Percentiles rank a stretch among this genome's conserved stretches.
These are phyloP conservation scores for Channallabes apus DNA, from an alignment of 2,797 vertebrate species.

Conservation along the genomic window DNA sequence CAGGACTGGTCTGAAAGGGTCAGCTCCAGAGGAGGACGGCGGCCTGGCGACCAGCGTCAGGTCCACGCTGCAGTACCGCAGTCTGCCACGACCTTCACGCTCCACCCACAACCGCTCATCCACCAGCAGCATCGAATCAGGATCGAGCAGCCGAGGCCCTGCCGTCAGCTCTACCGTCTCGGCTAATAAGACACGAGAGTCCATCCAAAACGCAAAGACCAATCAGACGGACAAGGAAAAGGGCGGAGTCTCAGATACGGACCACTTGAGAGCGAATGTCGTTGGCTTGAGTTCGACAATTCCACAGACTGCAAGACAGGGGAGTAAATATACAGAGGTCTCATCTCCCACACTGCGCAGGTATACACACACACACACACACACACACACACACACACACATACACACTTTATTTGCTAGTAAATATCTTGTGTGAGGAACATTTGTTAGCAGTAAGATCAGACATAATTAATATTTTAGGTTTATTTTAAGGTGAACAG, in stretches of 20 bases:
- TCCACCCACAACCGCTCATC: slow-evolving; percentile 91
- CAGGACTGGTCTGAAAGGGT: slow-evolving; percentile 63
- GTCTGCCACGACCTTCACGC: slow-evolving; percentile 91
- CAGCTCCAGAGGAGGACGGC: slow-evolving; percentile 75
- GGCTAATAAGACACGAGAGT: slow-evolving; percentile 75
- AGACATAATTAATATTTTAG: not conserved
- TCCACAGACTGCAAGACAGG: slow-evolving; percentile 80
- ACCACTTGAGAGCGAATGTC: slow-evolving; percentile 81
- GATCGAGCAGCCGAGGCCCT: slow-evolving; percentile 82
- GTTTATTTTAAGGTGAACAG: not conserved
- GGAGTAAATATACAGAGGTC: slow-evolving; percentile 84
- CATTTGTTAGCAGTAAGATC: not conserved
- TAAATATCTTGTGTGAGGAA: not conserved
- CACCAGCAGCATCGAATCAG: slow-evolving; percentile 96
- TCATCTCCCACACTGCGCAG: slow-evolving; percentile 96
- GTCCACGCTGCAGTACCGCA: slow-evolving; percentile 93
- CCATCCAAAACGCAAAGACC: slow-evolving; percentile 72
- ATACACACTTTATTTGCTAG: not conserved
- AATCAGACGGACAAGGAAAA: slow-evolving; percentile 98
- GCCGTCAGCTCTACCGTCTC: slow-evolving; percentile 23
- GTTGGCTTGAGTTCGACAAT: slow-evolving; percentile 72
- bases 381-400: slow-evolving; percentile 35
- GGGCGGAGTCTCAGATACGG: slow-evolving; percentile 84
- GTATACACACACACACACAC: slow-evolving; percentile 70
- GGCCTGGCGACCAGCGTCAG: slow-evolving; percentile 86